These are phyloP conservation scores for Acleris literana DNA, from an alignment of 2,888 invertebrate species.

Conservation along the genomic window DNA sequence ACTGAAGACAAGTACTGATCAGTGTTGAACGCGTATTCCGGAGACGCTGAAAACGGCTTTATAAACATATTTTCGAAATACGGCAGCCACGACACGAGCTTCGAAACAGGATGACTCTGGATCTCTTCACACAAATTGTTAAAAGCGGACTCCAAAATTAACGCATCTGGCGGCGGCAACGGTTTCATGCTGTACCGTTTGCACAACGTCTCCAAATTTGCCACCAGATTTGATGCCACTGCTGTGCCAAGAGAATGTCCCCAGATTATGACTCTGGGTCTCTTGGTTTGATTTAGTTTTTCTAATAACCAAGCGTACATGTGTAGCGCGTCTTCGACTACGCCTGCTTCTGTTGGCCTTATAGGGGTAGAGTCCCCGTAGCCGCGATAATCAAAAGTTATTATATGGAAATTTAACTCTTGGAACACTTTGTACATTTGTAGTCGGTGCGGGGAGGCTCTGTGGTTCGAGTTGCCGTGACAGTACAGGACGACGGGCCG, in stretches of 20 bases:
- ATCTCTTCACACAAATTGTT: constrained; percentile 96
- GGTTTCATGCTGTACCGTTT: constrained; percentile 82
- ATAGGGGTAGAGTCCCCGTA: constrained; percentile 89
- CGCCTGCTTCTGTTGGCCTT: constrained; percentile 90
- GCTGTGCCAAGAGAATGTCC: constrained; percentile 95
- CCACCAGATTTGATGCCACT: constrained; percentile 60
- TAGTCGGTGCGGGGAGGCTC: constrained; percentile 61
- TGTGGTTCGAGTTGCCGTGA: constrained; percentile 73
- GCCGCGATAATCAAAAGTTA: constrained; percentile 73
- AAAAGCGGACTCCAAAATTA: constrained; percentile 96
- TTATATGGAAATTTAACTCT: constrained; percentile 64
- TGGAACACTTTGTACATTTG: constrained; percentile 71
- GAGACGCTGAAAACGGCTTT: constrained; percentile 88
- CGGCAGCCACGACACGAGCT: constrained; percentile 91
- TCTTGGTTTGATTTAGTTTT: constrained; percentile 54
- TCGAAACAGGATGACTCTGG: constrained; percentile 91
- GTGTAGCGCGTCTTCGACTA: constrained; percentile 91
- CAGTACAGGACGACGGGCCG: constrained; percentile 65
- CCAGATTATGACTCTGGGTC: constrained; percentile 91
- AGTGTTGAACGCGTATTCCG: constrained; percentile 89
- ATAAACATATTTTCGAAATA: constrained; percentile 92
- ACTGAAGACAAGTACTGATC: constrained; percentile 87
- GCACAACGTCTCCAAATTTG: constrained; percentile 79
- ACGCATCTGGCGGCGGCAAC: constrained; percentile 84
- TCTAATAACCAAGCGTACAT: constrained; percentile 90